A percentile compares a stretch with the other conserved stretches of the same genome.
Evolutionary conservation across 2,113 vertebrate species (phyloP).

Genomic region (Peucedramus taeniatus): DNA sequence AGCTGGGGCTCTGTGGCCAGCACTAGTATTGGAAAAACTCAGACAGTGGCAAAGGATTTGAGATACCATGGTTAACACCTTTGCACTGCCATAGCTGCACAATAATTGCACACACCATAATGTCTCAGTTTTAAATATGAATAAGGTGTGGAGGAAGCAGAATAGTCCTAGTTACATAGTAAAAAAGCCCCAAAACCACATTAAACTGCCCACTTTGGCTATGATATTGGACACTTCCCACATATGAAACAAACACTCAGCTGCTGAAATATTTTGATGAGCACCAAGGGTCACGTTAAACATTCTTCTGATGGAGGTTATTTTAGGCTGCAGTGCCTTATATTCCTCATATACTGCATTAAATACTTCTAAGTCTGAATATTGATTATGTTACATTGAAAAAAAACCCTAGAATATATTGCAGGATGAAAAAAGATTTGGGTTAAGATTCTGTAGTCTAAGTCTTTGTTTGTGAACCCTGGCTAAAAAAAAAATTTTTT

Average conservation of each 20-base stretch:
- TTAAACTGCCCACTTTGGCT: not conserved
- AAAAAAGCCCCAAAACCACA: not conserved
- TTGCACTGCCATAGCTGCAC: not conserved
- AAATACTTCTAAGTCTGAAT: not conserved
- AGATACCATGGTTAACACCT: not conserved
- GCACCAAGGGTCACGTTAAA: not conserved
- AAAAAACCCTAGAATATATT: not conserved
- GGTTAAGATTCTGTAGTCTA: not conserved
- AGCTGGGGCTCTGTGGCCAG: not conserved
- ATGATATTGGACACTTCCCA: not conserved
- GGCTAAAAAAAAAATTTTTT: not conserved
- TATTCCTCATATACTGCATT: not conserved
- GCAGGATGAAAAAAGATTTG: not conserved
- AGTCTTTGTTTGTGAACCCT: not conserved
- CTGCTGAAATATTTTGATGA: not conserved
- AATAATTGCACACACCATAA: not conserved
- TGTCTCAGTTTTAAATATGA: not conserved
- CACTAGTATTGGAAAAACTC: not conserved
- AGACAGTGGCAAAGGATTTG: not conserved
- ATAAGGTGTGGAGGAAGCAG: not conserved
- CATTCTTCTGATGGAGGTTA: not conserved
- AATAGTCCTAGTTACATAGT: not conserved
- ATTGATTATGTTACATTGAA: not conserved
- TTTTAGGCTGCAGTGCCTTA: not conserved
- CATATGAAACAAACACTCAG: not conserved